These are phyloP conservation scores for Vireo griseus DNA, from an alignment of 2,797 vertebrate genomes.

Conservation along the genomic window DNA sequence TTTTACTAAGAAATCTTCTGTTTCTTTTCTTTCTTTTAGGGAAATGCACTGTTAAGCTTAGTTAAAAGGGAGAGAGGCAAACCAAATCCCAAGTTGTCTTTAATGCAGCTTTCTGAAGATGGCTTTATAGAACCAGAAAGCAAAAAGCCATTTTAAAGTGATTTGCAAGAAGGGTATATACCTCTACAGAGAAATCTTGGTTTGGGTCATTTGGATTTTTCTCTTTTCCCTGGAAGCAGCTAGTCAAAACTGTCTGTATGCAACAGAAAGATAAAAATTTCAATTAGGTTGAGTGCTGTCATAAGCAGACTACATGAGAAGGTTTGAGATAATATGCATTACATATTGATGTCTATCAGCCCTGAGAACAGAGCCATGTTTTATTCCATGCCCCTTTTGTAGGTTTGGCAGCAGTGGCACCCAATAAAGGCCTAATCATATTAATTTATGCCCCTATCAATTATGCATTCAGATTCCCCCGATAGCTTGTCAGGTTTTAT, in stretches of 20 bases:
- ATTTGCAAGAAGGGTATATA: conserved; percentile 57
- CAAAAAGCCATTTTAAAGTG: conserved; percentile 43
- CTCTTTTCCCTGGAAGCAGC: conserved; percentile 70
- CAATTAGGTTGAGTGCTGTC: conserved; percentile 83
- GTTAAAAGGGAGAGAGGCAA: conserved; percentile 25
- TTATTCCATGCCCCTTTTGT: conserved; percentile 81
- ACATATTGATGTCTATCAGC: conserved; percentile 87
- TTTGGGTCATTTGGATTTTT: conserved; percentile 68
- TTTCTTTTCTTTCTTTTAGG: conserved; percentile 5
- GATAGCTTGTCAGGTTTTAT: conserved; percentile 91
- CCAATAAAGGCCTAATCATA: conserved; percentile 86
- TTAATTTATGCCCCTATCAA: conserved; percentile 92
- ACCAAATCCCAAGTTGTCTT: conserved; percentile 9
- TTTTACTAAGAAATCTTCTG: not conserved
- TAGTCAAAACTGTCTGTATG: conserved; percentile 79
- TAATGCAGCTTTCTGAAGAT: conserved; percentile 35
- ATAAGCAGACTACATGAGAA: conserved; percentile 78
- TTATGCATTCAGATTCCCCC: conserved; percentile 90
- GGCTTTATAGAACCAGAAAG: conserved; percentile 42
- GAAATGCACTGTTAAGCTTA: conserved; percentile 8
- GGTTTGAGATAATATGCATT: conserved; percentile 80
- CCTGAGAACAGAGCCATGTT: conserved; percentile 78
- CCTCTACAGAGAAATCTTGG: conserved; percentile 65
- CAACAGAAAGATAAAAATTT: conserved; percentile 84
- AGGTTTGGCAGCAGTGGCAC: conserved; percentile 80